A percentile compares a stretch with the other conserved stretches of the same genome.
Conservation (phyloP, 2,797 vertebrate genomes). For the Sitta carolinensis region DNA sequence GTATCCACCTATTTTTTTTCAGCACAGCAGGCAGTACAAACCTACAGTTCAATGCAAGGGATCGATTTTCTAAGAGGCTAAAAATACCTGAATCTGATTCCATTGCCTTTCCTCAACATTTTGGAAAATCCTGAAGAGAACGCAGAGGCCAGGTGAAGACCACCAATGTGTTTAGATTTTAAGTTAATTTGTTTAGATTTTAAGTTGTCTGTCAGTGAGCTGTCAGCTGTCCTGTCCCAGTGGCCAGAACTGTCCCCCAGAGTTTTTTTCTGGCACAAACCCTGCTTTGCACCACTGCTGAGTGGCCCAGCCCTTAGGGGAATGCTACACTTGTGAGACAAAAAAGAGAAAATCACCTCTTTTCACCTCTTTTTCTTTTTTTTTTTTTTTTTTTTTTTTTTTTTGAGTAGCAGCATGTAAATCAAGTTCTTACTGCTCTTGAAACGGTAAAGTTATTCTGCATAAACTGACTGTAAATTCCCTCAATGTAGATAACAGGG, state of each 20-base stretch:
- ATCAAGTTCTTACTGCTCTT: not conserved
- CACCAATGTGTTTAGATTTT: not conserved
- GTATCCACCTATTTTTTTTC: too few species aligned
- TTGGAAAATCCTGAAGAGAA: not conserved
- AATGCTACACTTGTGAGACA: not conserved
- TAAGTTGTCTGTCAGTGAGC: not conserved
- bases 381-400: not conserved
- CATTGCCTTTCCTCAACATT: not conserved
- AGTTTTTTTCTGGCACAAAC: not conserved
- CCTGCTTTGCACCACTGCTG: not conserved
- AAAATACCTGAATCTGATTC: not conserved
- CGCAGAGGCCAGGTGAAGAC: accelerated
- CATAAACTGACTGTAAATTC: not conserved
- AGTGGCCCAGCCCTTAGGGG: not conserved
- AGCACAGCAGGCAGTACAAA: not conserved
- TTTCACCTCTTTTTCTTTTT: not conserved
- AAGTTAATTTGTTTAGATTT: not conserved
- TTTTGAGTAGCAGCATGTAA: not conserved
- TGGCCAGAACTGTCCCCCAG: not conserved
- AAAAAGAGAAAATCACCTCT: not conserved
- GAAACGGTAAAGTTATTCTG: not conserved
- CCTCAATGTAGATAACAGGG: not conserved
- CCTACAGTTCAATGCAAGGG: not conserved
- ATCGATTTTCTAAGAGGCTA: not conserved
- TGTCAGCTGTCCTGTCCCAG: not conserved